Percentiles rank a stretch among this genome's conserved stretches.
These are phyloP conservation scores for Leptinotarsa defecta DNA, from an alignment of 1,140 invertebrate species.

Conservation along the genomic window DNA sequence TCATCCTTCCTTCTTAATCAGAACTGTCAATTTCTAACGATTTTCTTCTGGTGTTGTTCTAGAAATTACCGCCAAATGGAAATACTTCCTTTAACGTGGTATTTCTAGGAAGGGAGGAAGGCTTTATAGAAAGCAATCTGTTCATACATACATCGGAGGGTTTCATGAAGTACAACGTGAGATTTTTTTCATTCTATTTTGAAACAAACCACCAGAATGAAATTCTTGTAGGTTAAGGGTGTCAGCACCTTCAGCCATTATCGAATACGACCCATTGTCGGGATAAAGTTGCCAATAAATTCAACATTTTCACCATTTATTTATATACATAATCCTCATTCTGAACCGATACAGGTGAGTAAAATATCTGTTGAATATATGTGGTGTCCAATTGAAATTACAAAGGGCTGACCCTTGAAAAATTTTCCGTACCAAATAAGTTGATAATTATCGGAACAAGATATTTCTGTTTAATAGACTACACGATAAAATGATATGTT, in stretches of 20 bases:
- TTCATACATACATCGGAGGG: conserved; percentile 94
- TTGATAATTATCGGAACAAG: too few species aligned
- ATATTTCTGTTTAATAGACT: too few species aligned
- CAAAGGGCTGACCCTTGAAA: too few species aligned
- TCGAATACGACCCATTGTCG: conserved; percentile 84
- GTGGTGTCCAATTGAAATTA: too few species aligned
- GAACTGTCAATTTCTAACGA: too few species aligned
- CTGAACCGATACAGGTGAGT: conserved; percentile 79
- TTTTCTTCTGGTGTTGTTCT: conserved; percentile 12
- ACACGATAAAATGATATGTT: too few species aligned
- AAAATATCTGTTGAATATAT: background rate
- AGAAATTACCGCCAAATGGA: conserved; percentile 83
- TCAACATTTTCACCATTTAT: conserved; percentile 88
- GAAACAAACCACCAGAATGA: conserved; percentile 15
- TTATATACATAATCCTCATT: conserved; percentile 92
- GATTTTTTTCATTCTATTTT: conserved; percentile 32
- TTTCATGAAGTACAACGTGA: conserved; percentile 77
- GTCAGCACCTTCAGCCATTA: conserved; percentile 86
- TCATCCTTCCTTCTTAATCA: too few species aligned
- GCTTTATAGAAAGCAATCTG: conserved; percentile 83
- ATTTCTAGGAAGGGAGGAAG: conserved; percentile 89
- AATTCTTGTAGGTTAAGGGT: conserved; percentile 72
- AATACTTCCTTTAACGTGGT: conserved; percentile 96
- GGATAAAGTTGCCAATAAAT: conserved; percentile 89
- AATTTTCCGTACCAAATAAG: too few species aligned